These are phyloP conservation scores for Acrobasis suavella DNA, from an alignment of 2,888 invertebrate species.

Conservation along the genomic window DNA sequence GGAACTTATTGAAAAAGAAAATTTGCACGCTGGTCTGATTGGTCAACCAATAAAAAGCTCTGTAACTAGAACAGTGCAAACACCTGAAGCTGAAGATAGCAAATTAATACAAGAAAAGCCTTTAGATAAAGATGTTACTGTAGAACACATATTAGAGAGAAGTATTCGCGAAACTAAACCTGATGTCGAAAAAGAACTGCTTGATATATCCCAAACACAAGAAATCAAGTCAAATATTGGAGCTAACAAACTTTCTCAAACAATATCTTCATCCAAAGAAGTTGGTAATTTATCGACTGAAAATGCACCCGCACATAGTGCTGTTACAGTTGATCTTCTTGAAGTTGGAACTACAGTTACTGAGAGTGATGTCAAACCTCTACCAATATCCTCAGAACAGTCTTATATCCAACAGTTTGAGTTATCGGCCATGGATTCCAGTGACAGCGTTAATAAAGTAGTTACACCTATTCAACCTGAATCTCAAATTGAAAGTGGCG, in stretches of 20 bases:
- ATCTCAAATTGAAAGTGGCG: slow-evolving; percentile 60
- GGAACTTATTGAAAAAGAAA: slow-evolving; percentile 44
- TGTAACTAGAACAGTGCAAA: neutral
- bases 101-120: neutral
- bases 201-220: neutral
- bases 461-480: slow-evolving; percentile 40
- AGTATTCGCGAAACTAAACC: slow-evolving; percentile 7
- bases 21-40: slow-evolving; percentile 28
- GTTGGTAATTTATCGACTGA: slow-evolving; percentile 40
- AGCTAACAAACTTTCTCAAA: neutral
- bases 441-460: slow-evolving; percentile 50
- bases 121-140: neutral
- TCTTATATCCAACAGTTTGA: slow-evolving; percentile 57
- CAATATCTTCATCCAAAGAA: slow-evolving; percentile 24
- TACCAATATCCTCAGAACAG: slow-evolving; percentile 43
- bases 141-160: slow-evolving; percentile 17
- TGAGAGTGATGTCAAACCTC: slow-evolving; percentile 46
- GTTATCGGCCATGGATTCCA: slow-evolving; percentile 46
- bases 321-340: slow-evolving; percentile 48
- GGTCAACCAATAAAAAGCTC: slow-evolving; percentile 22
- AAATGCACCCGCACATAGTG: slow-evolving; percentile 43
- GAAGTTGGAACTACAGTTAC: slow-evolving; percentile 49
- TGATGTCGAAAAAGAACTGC: neutral
- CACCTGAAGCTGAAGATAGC: neutral
- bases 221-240: neutral